These are phyloP conservation scores for Falco biarmicus DNA, from an alignment of 2,797 vertebrate genomes.

Conservation along the genomic window DNA sequence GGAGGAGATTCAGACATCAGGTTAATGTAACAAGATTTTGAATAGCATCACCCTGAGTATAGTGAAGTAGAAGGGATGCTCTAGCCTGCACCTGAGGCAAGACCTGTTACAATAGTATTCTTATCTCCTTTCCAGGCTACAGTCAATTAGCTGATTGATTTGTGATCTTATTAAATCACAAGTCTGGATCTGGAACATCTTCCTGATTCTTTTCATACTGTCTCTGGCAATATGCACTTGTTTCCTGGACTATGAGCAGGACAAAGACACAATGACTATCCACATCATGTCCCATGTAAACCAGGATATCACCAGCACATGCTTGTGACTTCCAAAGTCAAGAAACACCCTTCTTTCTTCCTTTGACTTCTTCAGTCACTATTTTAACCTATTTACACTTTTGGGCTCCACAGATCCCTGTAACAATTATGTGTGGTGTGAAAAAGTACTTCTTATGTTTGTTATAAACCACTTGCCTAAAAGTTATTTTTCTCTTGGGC, in stretches of 20 bases:
- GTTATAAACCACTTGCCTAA: not conserved
- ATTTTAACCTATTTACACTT: not conserved
- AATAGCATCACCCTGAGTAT: not conserved
- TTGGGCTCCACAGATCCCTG: not conserved
- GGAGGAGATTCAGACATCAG: not conserved
- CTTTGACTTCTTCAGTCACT: not conserved
- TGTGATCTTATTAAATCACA: not conserved
- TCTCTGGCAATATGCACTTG: not conserved
- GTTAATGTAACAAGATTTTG: not conserved
- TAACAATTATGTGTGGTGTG: not conserved
- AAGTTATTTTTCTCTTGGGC: not conserved
- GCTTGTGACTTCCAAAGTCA: not conserved
- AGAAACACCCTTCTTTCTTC: not conserved
- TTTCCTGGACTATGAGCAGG: not conserved
- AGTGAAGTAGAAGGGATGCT: not conserved
- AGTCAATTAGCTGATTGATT: not conserved
- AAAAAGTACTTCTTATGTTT: not conserved
- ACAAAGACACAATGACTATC: not conserved
- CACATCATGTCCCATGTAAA: not conserved
- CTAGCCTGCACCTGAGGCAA: not conserved
- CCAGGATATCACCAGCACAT: not conserved
- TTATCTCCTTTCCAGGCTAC: not conserved
- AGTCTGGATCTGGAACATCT: not conserved
- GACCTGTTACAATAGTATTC: not conserved
- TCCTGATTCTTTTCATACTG: not conserved